phyloP scores from a whole-genome alignment of 2,797 vertebrate species.

The Spea hammondii region DNA sequence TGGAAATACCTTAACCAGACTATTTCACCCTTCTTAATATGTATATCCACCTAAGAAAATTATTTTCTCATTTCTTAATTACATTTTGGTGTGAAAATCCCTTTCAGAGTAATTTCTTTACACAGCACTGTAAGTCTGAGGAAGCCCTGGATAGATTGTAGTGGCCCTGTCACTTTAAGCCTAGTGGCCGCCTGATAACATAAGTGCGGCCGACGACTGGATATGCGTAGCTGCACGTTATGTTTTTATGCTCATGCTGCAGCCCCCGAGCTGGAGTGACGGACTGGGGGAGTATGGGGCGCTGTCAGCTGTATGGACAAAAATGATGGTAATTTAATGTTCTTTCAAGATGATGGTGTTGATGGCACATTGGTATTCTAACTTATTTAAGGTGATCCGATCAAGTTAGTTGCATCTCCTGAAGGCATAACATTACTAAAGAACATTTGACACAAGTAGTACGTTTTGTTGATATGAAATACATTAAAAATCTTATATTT shows the following conservation, averaged over 20 bases:
- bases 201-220: too few relatives aligned
- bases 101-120: not conserved
- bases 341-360: not conserved
- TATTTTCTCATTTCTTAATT: not conserved
- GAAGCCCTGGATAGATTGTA: not conserved
- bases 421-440: conserved; percentile 1
- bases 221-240: too few relatives aligned
- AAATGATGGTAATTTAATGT: not conserved
- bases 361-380: conserved; percentile 16
- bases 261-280: too few relatives aligned
- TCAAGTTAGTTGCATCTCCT: conserved; percentile 11
- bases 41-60: not conserved
- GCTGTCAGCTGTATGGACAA: not conserved
- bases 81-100: not conserved
- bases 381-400: conserved; percentile 1
- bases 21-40: not conserved
- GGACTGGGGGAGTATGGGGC: too few relatives aligned
- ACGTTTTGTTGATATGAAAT: too few relatives aligned
- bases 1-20: not conserved
- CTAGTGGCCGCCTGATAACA: too few relatives aligned
- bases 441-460: conserved; percentile 3
- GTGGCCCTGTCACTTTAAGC: too few relatives aligned
- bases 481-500: too few relatives aligned
- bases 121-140: not conserved
- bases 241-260: too few relatives aligned